Evolutionary conservation across 1,140 invertebrate genomes (phyloP).

Genomic region (Akabosia matsudoensis): DNA sequence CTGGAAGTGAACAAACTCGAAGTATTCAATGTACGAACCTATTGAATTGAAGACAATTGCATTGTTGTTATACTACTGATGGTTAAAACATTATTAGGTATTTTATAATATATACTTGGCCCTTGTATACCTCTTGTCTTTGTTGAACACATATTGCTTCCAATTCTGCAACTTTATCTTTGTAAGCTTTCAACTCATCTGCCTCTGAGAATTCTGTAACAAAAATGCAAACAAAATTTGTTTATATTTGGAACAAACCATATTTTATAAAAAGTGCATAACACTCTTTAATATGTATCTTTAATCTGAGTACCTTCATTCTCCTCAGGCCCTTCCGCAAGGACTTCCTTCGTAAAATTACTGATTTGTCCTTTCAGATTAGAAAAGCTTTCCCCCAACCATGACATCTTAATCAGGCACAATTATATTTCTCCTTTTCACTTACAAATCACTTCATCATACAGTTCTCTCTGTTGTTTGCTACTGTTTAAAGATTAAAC

Average conservation of each 20-base stretch:
- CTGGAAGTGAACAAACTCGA: no score
- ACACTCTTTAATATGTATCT: no score
- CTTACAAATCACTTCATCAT: neutral
- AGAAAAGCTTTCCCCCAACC: constrained; percentile 69
- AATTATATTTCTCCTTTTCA: neutral
- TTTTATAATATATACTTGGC: no score
- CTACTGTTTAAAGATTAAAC: no score
- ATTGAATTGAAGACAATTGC: no score
- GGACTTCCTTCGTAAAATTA: constrained; percentile 69
- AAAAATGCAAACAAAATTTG: neutral
- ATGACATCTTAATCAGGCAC: constrained; percentile 59
- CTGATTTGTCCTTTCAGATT: constrained; percentile 70
- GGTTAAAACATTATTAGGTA: no score
- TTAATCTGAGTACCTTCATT: constrained; percentile 51
- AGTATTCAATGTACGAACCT: no score
- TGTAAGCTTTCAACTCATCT: neutral
- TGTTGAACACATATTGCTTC: neutral
- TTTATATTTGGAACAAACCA: no score
- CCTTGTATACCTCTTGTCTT: neutral
- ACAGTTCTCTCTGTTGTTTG: no score
- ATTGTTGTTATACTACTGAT: no score
- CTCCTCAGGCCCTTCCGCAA: constrained; percentile 60
- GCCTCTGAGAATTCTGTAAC: constrained; percentile 4
- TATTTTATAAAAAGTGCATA: no score
- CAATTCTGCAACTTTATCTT: neutral